These are phyloP conservation scores for Stegastes partitus DNA, from an alignment of 2,113 vertebrate genomes.

Conservation along the genomic window DNA sequence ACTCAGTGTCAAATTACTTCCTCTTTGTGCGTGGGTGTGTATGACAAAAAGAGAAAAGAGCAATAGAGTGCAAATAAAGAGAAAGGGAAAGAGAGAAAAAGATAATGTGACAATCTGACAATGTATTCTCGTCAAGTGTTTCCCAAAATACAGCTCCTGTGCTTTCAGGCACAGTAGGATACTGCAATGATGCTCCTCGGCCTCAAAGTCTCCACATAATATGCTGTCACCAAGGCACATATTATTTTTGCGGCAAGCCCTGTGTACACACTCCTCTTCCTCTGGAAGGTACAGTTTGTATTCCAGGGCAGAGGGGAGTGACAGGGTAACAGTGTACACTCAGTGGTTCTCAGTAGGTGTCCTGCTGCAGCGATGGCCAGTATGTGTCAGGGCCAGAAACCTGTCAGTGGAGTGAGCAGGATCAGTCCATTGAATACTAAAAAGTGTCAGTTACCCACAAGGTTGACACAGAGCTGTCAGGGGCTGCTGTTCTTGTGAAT, in stretches of 20 bases:
- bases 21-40: not conserved
- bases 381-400: slow-evolving; percentile 31
- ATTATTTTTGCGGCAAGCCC: slow-evolving; percentile 23
- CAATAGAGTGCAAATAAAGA: slow-evolving; percentile 26
- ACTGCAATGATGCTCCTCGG: slow-evolving; percentile 11
- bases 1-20: slow-evolving; percentile 27
- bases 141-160: slow-evolving; percentile 65
- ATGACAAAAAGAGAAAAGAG: not conserved
- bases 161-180: slow-evolving; percentile 36
- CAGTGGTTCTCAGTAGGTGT: slow-evolving; percentile 41
- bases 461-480: slow-evolving; percentile 49
- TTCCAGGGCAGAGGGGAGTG: slow-evolving; percentile 22
- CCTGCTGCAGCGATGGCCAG: not conserved
- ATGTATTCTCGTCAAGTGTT: slow-evolving; percentile 48
- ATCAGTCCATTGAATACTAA: slow-evolving; percentile 30
- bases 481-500: slow-evolving; percentile 26
- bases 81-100: slow-evolving; percentile 12
- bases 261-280: slow-evolving; percentile 3
- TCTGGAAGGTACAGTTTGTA: slow-evolving; percentile 2
- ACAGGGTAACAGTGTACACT: slow-evolving; percentile 36
- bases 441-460: slow-evolving; percentile 49
- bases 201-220: slow-evolving; percentile 21
- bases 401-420: slow-evolving; percentile 38
- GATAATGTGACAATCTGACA: slow-evolving; percentile 53
- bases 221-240: slow-evolving; percentile 45